phyloP scores from a whole-genome alignment of 1,140 invertebrate species.

The Araneus ventricosus region DNA sequence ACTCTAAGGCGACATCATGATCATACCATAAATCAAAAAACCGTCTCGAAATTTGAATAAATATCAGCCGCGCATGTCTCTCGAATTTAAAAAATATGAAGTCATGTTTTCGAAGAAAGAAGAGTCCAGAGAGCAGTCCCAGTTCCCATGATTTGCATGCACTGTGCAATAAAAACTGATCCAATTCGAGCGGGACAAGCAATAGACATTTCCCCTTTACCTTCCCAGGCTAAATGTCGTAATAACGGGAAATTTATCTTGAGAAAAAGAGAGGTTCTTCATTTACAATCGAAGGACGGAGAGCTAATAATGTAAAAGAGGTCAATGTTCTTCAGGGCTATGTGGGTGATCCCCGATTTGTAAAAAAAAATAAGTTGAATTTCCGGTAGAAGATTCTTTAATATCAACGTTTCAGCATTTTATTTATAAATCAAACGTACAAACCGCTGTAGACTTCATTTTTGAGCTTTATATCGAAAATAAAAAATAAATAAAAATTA shows the following conservation, averaged over 20 bases:
- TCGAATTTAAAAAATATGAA: background rate
- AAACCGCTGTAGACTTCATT: too few relatives aligned
- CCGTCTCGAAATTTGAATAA: background rate
- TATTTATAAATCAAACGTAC: too few relatives aligned
- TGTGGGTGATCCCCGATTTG: background rate
- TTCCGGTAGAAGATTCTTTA: background rate
- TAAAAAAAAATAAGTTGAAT: background rate
- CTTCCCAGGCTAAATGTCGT: slow-evolving; percentile 16
- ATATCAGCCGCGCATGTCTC: background rate
- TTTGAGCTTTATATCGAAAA: too few relatives aligned
- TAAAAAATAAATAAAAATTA: too few relatives aligned
- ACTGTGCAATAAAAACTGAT: background rate
- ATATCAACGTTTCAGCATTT: too few relatives aligned
- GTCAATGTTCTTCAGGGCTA: slow-evolving; percentile 16
- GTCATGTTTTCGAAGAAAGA: background rate
- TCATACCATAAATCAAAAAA: background rate
- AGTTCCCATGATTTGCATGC: slow-evolving; percentile 60
- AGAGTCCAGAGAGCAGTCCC: background rate
- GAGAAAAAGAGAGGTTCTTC: slow-evolving; percentile 3
- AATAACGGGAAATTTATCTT: slow-evolving; percentile 13
- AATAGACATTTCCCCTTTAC: background rate
- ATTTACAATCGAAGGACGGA: slow-evolving; percentile 16
- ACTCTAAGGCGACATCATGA: background rate
- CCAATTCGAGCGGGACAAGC: slow-evolving; percentile 31
- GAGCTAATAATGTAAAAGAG: background rate